These are phyloP conservation scores for Neolamprologus kungweensis DNA, from an alignment of 2,113 vertebrate species.

Conservation along the genomic window DNA sequence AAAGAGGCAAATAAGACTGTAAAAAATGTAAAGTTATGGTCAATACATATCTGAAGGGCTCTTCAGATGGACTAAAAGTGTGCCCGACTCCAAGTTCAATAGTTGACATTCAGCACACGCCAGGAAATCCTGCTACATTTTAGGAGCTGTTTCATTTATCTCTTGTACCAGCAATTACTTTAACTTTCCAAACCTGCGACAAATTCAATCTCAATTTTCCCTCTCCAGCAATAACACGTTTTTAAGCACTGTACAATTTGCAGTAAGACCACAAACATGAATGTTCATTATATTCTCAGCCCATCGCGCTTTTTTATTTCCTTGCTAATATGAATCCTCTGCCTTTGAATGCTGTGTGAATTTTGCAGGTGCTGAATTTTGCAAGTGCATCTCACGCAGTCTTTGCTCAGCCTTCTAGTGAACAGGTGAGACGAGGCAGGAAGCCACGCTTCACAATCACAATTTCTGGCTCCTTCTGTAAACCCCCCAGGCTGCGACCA, in stretches of 20 bases:
- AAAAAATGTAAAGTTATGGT: neutral
- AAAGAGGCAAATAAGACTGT: neutral
- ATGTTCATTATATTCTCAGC: neutral
- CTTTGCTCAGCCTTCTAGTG: neutral
- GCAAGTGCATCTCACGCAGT: slow-evolving; percentile 6
- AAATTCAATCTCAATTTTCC: neutral
- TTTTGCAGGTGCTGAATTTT: slow-evolving; percentile 8
- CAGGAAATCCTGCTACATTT: neutral
- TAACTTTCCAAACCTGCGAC: neutral
- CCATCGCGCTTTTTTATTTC: neutral
- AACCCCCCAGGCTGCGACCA: neutral
- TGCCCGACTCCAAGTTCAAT: neutral
- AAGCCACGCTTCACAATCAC: neutral
- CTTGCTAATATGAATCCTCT: neutral
- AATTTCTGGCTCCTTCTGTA: neutral
- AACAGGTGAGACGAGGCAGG: slow-evolving; percentile 4
- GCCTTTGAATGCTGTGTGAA: neutral
- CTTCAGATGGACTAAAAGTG: neutral
- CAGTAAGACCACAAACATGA: neutral
- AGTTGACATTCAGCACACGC: neutral
- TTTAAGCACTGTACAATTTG: neutral
- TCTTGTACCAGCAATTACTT: neutral
- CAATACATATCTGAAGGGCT: neutral
- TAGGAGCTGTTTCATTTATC: neutral
- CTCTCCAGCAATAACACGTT: neutral